Evolutionary conservation across 2,113 vertebrate genomes (phyloP).

Genomic region (Oreocharis arfaki): DNA sequence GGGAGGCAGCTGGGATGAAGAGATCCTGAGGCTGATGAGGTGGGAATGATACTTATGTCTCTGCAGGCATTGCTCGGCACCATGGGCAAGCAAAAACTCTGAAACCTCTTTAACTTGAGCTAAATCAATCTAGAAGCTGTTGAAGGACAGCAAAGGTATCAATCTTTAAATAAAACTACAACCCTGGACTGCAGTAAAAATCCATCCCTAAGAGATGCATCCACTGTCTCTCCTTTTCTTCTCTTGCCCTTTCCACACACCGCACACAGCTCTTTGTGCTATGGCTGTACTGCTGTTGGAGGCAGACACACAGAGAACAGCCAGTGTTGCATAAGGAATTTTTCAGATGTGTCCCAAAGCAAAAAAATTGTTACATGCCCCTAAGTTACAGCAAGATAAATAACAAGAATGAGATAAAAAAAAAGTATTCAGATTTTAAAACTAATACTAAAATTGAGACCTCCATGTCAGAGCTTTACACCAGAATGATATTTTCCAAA

Average conservation of each 20-base stretch:
- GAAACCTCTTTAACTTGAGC: neutral
- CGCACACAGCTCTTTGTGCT: neutral
- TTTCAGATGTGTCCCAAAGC: neutral
- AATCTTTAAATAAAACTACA: neutral
- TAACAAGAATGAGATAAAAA: neutral
- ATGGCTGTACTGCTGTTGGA: neutral
- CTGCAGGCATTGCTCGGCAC: neutral
- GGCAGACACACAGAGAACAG: neutral
- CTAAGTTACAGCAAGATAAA: neutral
- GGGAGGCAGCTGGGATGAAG: neutral
- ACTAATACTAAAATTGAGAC: neutral
- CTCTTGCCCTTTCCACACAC: neutral
- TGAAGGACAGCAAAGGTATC: neutral
- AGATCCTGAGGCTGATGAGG: rapidly evolving
- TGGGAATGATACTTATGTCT: neutral
- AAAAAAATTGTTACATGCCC: neutral
- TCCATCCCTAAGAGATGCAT: neutral
- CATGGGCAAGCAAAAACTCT: neutral
- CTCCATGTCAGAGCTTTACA: neutral
- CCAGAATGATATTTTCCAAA: neutral
- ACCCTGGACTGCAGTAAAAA: neutral
- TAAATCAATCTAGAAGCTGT: neutral
- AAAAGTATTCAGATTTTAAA: neutral
- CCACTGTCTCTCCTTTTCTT: neutral
- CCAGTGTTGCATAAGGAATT: neutral